phyloP scores from a whole-genome alignment of 2,888 invertebrate genomes.

The Eupithecia vulgata region DNA sequence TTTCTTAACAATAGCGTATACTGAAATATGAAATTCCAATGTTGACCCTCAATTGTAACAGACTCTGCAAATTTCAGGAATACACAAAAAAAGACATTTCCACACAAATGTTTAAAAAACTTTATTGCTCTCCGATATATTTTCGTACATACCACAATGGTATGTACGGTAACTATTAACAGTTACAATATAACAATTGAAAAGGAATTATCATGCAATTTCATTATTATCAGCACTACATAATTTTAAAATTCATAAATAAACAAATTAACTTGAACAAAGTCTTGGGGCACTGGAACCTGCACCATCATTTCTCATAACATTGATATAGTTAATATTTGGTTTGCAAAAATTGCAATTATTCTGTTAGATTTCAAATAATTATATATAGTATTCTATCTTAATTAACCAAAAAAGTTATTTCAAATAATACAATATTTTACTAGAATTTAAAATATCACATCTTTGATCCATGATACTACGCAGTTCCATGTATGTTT shows the following conservation, averaged over 20 bases:
- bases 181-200: constrained; percentile 10
- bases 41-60: no score
- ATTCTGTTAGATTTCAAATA: constrained; percentile 43
- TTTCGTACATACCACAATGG: constrained; percentile 31
- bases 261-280: constrained; percentile 32
- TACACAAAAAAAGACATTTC: constrained; percentile 48
- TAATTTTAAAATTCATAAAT: constrained; percentile 27
- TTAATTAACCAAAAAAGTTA: constrained; percentile 53
- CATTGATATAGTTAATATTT: constrained; percentile 16
- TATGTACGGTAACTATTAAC: constrained; percentile 7
- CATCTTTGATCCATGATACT: constrained; percentile 78
- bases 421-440: constrained; percentile 63
- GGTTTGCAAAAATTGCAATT: constrained; percentile 15
- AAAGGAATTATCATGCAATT: constrained; percentile 18
- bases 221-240: constrained; percentile 1
- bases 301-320: constrained; percentile 64
- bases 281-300: constrained; percentile 73
- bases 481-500: constrained; percentile 68
- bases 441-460: constrained; percentile 76
- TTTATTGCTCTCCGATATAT: constrained; percentile 51
- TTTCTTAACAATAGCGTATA: no score
- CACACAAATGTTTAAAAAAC: constrained; percentile 66
- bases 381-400: constrained; percentile 42
- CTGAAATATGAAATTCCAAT: no score
- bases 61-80: background rate